Base-by-base conservation (phyloP, 2,113 vertebrate species). In the Peromyscus polionotus region DNA sequence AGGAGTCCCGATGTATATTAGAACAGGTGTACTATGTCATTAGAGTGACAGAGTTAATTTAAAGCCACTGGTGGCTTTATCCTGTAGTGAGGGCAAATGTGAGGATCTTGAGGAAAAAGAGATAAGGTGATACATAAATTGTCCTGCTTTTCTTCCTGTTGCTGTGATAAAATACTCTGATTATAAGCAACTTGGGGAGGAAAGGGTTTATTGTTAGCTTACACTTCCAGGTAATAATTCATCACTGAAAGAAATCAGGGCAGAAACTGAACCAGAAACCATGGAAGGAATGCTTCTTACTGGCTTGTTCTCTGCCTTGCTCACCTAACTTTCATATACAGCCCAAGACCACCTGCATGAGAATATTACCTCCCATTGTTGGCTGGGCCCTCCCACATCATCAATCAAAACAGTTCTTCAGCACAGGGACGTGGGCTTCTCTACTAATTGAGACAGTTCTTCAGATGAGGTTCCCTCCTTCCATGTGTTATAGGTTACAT, bases 51-150 rank as follows among this genome's bases (percentile, higher is more conserved):
- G 91, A 96, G 93, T 65, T 28, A 94, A 79, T 86, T 92, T 51
- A 51, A 94, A 61, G 97, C 92, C 96, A 87, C 95, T 97, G 96
- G 91, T 96, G 68, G 88, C 42, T 88, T 96, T 97, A 81, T 96
- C 97, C 94, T 91, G 45, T 91, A 45, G 86, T 92, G 73, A 42
- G 39, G 51, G n/a, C 93, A 81, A 63, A 75, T 84, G 90, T 84
- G 83, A 95, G 96, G 94, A 92, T 90, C 97, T 88, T 95, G 92
- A 86, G 95, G 96, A 97, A 63, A 87, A 91, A 76, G 83, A 95
- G 80, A 76, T 83, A 65, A 95, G 90, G 87, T 96, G 95, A 92
- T 0, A 59, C 90, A 95, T 95, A 97, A 96, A 96, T 97, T 80
- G 42, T 28, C 48, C 75, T 77, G 31, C 3, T 80, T 80, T 54